A percentile compares a stretch with the other conserved stretches of the same genome.
These are phyloP conservation scores for Capricornis sumatraensis DNA, from an alignment of 2,113 vertebrate species.

Conservation along the genomic window DNA sequence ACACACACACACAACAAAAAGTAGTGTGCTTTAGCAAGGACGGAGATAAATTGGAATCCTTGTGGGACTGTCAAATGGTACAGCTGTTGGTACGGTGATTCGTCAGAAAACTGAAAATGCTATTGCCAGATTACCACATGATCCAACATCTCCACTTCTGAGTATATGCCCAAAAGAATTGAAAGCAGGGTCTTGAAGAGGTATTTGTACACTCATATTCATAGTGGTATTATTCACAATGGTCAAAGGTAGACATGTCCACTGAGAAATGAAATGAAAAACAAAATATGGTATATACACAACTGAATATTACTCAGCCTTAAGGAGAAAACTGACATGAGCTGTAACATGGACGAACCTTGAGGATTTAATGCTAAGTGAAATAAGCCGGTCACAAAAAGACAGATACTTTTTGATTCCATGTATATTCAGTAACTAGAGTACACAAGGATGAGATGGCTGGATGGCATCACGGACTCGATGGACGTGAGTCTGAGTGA, in stretches of 20 bases:
- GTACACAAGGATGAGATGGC: neutral
- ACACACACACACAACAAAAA: neutral
- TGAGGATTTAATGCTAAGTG: neutral
- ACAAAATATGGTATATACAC: neutral
- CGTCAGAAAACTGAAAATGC: neutral
- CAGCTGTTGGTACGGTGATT: neutral
- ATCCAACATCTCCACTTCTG: neutral
- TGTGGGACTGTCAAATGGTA: neutral
- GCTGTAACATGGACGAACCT: neutral
- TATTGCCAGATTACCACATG: neutral
- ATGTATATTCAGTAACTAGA: neutral
- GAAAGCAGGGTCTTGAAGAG: neutral
- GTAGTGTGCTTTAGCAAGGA: neutral
- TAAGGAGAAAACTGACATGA: neutral
- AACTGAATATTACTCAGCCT: neutral
- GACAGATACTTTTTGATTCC: neutral
- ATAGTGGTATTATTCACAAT: neutral
- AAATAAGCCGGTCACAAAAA: neutral
- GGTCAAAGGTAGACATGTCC: neutral
- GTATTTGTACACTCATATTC: neutral
- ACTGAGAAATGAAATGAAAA: neutral
- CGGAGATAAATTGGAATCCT: neutral
- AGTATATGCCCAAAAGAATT: neutral
- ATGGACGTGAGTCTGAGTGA: too few relatives aligned
- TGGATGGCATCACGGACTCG: too few relatives aligned